Conservation (phyloP, 2,113 vertebrate genomes). For the Phaetusa simplex region DNA sequence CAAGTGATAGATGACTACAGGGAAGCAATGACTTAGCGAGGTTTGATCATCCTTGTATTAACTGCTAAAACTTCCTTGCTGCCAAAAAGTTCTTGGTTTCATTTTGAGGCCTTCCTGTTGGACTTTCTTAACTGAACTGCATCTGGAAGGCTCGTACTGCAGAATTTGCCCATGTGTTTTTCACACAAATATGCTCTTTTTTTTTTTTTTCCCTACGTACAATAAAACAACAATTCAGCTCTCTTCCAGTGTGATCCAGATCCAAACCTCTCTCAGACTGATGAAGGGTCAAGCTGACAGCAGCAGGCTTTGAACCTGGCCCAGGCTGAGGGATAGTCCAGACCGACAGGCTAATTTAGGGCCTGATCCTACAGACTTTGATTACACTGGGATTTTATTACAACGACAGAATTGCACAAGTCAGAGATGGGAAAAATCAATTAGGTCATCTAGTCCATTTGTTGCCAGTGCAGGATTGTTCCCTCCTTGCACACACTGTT, state of each 20-base stretch:
- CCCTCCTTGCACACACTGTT: background rate
- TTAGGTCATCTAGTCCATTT: conserved; percentile 31
- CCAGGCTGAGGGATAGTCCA: background rate
- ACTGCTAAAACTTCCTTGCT: background rate
- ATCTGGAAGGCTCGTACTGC: conserved; percentile 18
- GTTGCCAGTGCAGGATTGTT: conserved; percentile 24
- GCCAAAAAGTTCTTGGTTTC: conserved; percentile 1
- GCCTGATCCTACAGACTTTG: conserved; percentile 16
- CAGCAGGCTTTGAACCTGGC: conserved; percentile 6
- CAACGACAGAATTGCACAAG: conserved; percentile 36
- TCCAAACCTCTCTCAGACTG: background rate
- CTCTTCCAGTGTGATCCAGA: background rate
- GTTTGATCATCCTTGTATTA: background rate
- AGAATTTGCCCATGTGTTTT: background rate
- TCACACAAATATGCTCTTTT: background rate
- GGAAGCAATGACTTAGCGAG: conserved; percentile 39
- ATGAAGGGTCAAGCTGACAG: conserved; percentile 29
- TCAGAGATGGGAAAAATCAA: background rate
- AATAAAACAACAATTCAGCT: background rate
- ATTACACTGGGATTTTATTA: conserved; percentile 42
- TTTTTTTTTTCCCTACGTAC: background rate
- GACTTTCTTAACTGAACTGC: background rate
- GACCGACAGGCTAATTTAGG: conserved; percentile 25
- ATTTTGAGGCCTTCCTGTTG: conserved; percentile 30
- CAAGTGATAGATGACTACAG: background rate